Conservation (phyloP, 2,113 vertebrate genomes). For the Numenius arquata region DNA sequence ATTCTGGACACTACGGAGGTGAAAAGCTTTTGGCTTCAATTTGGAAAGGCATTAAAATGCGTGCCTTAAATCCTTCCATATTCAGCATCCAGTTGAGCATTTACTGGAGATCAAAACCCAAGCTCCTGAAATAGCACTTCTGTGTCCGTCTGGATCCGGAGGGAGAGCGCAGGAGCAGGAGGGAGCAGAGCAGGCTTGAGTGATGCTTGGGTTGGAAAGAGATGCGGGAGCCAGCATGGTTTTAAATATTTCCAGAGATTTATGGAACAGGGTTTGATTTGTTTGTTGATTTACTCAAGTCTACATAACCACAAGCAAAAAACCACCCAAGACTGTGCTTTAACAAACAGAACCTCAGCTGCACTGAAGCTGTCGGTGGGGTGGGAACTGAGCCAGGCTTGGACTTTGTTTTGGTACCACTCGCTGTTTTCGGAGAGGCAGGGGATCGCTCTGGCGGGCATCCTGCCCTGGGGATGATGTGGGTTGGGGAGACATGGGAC, state of each 20-base stretch:
- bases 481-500: neutral
- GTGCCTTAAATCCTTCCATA: neutral
- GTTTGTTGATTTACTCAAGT: neutral
- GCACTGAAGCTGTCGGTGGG: neutral
- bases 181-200: neutral
- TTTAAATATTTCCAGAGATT: neutral
- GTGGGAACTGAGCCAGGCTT: neutral
- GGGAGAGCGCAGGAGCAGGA: neutral
- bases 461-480: neutral
- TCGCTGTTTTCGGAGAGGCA: neutral
- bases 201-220: neutral
- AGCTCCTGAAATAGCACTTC: neutral
- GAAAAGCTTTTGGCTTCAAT: neutral
- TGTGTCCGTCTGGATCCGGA: neutral
- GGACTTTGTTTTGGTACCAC: neutral
- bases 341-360: neutral
- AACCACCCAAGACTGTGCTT: neutral
- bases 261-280: neutral
- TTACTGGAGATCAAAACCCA: neutral
- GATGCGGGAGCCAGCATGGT: neutral
- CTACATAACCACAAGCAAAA: neutral
- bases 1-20: neutral
- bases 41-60: neutral
- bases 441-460: fast-evolving
- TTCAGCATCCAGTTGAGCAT: neutral